Evolutionary conservation across 2,888 invertebrate genomes (phyloP).

Genomic region (Gasteruption jaculator): DNA sequence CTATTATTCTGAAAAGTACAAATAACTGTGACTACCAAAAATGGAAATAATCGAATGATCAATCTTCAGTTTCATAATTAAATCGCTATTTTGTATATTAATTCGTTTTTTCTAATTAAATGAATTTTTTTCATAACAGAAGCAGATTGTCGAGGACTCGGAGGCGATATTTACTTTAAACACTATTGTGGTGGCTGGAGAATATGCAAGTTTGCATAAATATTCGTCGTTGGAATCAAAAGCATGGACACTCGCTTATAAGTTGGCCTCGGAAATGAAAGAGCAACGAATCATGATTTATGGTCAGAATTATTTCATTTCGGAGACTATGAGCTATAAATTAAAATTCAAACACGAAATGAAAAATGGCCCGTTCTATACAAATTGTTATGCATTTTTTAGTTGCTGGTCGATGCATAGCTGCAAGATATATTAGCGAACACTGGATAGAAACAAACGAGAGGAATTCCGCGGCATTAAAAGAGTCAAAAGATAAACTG

Average conservation of each 20-base stretch:
- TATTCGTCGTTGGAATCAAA: slow-evolving; percentile 35
- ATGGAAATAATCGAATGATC: too few species aligned
- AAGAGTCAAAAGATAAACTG: slow-evolving; percentile 22
- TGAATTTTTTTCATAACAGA: slow-evolving; percentile 22
- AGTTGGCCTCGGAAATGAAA: slow-evolving; percentile 32
- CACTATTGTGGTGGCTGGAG: slow-evolving; percentile 36
- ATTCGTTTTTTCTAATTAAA: slow-evolving; percentile 2
- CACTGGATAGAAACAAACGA: slow-evolving; percentile 35
- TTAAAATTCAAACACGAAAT: not conserved
- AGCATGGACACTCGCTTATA: slow-evolving; percentile 38
- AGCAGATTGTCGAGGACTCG: slow-evolving; percentile 26
- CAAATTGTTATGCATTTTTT: slow-evolving; percentile 16
- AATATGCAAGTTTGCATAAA: slow-evolving; percentile 40
- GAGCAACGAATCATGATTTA: slow-evolving; percentile 32
- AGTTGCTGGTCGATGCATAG: slow-evolving; percentile 38
- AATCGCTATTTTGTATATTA: not conserved
- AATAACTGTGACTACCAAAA: too few species aligned
- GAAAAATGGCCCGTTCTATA: not conserved
- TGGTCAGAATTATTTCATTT: slow-evolving; percentile 24
- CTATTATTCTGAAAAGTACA: too few species aligned
- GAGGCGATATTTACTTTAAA: slow-evolving; percentile 30
- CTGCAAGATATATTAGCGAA: slow-evolving; percentile 30
- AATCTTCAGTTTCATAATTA: not conserved
- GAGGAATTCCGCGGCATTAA: slow-evolving; percentile 21
- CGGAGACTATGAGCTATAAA: not conserved